Base-by-base conservation (phyloP, 2,797 vertebrate genomes). In the Arnoldichthys spilopterus region DNA sequence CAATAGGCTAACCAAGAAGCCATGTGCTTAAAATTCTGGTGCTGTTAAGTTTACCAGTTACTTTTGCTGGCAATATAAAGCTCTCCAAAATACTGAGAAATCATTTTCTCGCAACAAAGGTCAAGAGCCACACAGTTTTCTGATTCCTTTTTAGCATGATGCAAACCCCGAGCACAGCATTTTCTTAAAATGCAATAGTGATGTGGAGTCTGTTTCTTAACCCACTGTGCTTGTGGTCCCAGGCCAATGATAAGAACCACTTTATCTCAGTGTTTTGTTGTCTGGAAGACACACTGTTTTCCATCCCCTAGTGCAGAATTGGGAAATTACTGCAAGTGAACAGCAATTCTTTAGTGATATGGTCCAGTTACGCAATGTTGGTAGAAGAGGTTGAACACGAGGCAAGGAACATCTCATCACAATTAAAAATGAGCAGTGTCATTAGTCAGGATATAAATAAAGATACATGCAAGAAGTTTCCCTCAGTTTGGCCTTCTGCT, bases 131-230 rank as follows among this genome's bases (percentile, higher is more conserved):
- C 22, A 16, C 28, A 62, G 59, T 28, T 61, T 62, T 26, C 11
- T 12, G 63, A 66, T n/a, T 59, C 32, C 30, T 40, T 4, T 61
- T 47, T 15, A 49, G 43, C 18, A 20, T 13, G 24, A 32, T 47
- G 40, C 53, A 59, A 45, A 67, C 12, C 26, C n/a, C 16, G n/a
- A 24, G 37, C 6, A 20, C 43, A 58, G 40, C 13, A 34, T 32
- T 69, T 68, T 69, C 49, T 49, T 47, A 30, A 51, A 61, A 26
- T 40, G 43, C 43, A 37, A 26, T 4, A 69, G 22, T 77, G 32
- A 53, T 63, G 68, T 72, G 22, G 18, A 37, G 56, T 22, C 34
- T 28, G 16, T 71, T 77, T 77, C 62, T 45, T 47, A 64, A 62
- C 58, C 16, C 45, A n/a, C 18, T 45, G 54, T 47, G 20, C 43